Evolutionary conservation across 2,113 vertebrate genomes (phyloP).

Genomic region (Bos javanicus): DNA sequence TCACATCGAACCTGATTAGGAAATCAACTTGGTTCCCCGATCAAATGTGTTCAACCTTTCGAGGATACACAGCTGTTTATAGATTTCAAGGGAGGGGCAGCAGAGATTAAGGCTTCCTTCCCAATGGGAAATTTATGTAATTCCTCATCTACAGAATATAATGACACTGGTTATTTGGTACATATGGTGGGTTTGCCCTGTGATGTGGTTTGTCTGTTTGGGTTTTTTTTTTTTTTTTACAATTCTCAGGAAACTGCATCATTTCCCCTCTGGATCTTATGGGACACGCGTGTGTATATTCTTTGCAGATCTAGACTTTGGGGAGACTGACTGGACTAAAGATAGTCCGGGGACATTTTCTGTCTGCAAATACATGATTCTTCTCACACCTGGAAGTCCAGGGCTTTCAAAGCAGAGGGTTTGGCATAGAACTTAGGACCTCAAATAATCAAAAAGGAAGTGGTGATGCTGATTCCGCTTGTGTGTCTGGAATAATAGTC

Average conservation of each 20-base stretch:
- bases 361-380: neutral
- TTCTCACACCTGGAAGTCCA: neutral
- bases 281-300: fast-evolving
- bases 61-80: neutral
- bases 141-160: neutral
- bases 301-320: neutral
- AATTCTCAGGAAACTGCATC: neutral
- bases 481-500: neutral
- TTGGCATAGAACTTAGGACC: fast-evolving
- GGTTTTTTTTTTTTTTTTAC: neutral
- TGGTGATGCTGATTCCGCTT: neutral
- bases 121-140: neutral
- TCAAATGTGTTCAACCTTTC: neutral
- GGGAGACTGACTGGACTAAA: neutral
- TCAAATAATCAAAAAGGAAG: neutral
- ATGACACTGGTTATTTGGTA: neutral
- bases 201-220: neutral
- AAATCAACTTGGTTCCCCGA: neutral
- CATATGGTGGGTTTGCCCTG: neutral
- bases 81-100: slow-evolving; percentile 7
- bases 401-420: neutral
- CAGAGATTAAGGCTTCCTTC: neutral
- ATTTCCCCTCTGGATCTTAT: neutral
- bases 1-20: neutral
- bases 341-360: neutral